Evolutionary conservation across 1,140 invertebrate species (phyloP).

Genomic region (Cryptotermes secundus): DNA sequence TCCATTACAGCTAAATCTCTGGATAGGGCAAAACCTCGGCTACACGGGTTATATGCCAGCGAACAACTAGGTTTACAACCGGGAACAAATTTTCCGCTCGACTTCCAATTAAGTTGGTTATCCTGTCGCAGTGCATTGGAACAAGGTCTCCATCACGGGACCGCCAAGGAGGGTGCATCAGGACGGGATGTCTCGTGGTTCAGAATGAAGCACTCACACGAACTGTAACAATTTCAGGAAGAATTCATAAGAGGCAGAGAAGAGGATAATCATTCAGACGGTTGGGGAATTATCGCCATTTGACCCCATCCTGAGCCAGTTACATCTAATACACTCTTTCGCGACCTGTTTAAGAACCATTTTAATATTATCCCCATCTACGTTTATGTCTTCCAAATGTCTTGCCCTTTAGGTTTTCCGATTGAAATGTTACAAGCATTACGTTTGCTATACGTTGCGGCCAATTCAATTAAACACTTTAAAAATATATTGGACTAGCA

Average conservation of each 20-base stretch:
- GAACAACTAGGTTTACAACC: conserved; percentile 33
- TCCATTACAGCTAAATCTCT: conserved; percentile 9
- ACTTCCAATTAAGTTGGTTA: conserved; percentile 32
- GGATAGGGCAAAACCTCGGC: background rate
- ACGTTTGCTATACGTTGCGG: no score
- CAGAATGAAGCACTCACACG: background rate
- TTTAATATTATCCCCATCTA: no score
- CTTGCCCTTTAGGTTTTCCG: no score
- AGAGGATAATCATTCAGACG: background rate
- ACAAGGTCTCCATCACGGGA: conserved; percentile 26
- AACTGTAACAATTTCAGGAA: background rate
- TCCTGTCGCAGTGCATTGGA: conserved; percentile 30
- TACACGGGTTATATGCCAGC: conserved; percentile 30
- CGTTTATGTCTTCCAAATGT: no score
- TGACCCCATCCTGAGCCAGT: no score
- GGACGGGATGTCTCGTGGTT: background rate
- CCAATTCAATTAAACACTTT: no score
- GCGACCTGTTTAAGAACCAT: no score
- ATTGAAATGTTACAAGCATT: no score
- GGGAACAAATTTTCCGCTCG: conserved; percentile 32
- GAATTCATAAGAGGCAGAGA: background rate
- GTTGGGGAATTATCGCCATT: no score
- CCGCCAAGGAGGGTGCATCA: background rate
- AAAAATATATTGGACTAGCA: no score
- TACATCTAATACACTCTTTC: no score